A percentile compares a stretch with the other conserved stretches of the same genome.
Evolutionary conservation across 1,140 invertebrate genomes (phyloP).

Genomic region (Uloborus diversus): DNA sequence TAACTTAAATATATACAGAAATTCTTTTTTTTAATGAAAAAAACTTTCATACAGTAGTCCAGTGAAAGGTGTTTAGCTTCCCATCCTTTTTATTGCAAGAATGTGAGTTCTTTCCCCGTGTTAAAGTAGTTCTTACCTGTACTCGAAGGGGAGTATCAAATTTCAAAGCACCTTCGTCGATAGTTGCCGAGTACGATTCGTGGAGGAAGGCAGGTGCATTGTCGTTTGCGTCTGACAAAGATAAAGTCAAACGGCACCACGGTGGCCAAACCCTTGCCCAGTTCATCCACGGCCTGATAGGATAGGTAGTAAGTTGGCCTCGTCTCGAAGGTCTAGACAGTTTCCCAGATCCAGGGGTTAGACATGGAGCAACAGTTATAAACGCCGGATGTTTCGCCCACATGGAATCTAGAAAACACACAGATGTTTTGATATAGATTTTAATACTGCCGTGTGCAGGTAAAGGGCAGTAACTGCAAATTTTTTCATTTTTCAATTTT

Average conservation of each 20-base stretch:
- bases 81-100: too few relatives aligned
- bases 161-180: slow-evolving; percentile 82
- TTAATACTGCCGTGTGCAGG: too few relatives aligned
- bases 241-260: slow-evolving; percentile 80
- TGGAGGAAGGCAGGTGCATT: slow-evolving; percentile 81
- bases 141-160: slow-evolving; percentile 73
- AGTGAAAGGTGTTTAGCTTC: too few relatives aligned
- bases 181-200: slow-evolving; percentile 74
- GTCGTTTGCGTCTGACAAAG: slow-evolving; percentile 85
- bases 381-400: slow-evolving; percentile 80
- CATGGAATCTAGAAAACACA: slow-evolving; percentile 72
- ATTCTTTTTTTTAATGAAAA: too few relatives aligned
- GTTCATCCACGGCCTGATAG: slow-evolving; percentile 85
- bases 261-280: slow-evolving; percentile 79
- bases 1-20: too few relatives aligned
- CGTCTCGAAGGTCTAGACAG: slow-evolving; percentile 87
- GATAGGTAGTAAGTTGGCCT: slow-evolving; percentile 83
- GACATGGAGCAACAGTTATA: slow-evolving; percentile 86
- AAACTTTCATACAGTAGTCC: too few relatives aligned
- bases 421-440: too few relatives aligned
- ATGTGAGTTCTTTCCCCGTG: too few relatives aligned
- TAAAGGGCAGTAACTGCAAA: too few relatives aligned
- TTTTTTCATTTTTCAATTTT: too few relatives aligned
- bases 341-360: slow-evolving; percentile 70
- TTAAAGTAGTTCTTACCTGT: slow-evolving; percentile 57